Evolutionary conservation across 2,113 vertebrate species (phyloP).

Genomic region (Cheilinus undulatus): DNA sequence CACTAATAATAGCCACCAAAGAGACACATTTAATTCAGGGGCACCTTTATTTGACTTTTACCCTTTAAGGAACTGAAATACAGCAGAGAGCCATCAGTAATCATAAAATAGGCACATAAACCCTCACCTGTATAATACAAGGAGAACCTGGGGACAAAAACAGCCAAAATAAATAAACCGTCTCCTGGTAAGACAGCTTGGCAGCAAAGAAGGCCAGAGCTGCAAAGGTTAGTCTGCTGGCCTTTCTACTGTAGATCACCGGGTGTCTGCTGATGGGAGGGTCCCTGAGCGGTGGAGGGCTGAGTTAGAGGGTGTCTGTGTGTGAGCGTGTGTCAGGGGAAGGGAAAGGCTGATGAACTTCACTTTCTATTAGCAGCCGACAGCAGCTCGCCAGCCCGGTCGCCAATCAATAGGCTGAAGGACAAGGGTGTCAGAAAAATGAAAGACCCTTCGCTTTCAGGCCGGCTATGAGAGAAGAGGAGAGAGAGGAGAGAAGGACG

Average conservation of each 20-base stretch:
- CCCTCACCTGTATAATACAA: slow-evolving; percentile 3
- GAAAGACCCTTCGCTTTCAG: slow-evolving; percentile 73
- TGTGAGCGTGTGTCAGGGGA: slow-evolving; percentile 43
- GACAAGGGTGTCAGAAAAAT: slow-evolving; percentile 84
- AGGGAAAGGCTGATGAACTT: slow-evolving; percentile 80
- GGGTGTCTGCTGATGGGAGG: slow-evolving; percentile 67
- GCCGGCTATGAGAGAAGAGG: slow-evolving; percentile 39
- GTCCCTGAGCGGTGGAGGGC: slow-evolving; percentile 40
- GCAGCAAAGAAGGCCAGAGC: slow-evolving; percentile 40
- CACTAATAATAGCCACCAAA: background rate
- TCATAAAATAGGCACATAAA: slow-evolving; percentile 2
- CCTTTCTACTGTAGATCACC: slow-evolving; percentile 79
- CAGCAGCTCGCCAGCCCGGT: slow-evolving; percentile 68
- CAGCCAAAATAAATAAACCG: slow-evolving; percentile 47
- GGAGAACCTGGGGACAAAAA: slow-evolving; percentile 30
- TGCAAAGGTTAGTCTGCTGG: slow-evolving; percentile 80
- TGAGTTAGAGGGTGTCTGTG: slow-evolving; percentile 16
- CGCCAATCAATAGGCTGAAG: slow-evolving; percentile 86
- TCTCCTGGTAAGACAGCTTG: slow-evolving; percentile 30
- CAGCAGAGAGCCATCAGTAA: background rate
- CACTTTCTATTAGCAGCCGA: slow-evolving; percentile 83
- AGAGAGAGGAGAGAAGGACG: background rate
- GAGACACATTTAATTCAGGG: background rate
- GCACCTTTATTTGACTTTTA: background rate
- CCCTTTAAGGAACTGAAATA: slow-evolving; percentile 5